Evolutionary conservation across 2,797 vertebrate species (phyloP).

Genomic region (Pseudopleuronectes americanus): DNA sequence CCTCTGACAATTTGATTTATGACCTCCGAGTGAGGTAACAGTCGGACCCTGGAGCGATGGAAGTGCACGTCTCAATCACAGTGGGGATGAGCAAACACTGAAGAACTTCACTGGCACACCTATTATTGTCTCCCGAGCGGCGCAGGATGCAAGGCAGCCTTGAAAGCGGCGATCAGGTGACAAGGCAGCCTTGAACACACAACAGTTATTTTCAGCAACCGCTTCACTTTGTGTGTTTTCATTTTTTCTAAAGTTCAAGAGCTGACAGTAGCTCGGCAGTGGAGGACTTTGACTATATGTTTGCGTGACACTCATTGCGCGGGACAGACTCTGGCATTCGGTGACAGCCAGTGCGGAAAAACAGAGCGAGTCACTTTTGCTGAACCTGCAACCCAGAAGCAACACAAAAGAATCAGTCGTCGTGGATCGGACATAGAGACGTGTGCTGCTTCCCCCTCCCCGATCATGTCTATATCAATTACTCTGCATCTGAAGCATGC

Average conservation of each 20-base stretch:
- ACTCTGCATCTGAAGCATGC: slow-evolving; percentile 56
- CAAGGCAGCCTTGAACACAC: slow-evolving; percentile 64
- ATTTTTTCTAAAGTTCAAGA: slow-evolving; percentile 50
- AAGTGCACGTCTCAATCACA: slow-evolving; percentile 58
- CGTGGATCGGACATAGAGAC: slow-evolving; percentile 54
- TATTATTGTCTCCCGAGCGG: slow-evolving; percentile 60
- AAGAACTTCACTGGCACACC: slow-evolving; percentile 56
- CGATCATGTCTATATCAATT: slow-evolving; percentile 73
- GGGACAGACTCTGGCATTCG: slow-evolving; percentile 63
- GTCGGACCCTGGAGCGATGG: slow-evolving; percentile 44
- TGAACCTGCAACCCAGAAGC: slow-evolving; percentile 72
- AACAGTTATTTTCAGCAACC: slow-evolving; percentile 78
- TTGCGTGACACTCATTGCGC: slow-evolving; percentile 64
- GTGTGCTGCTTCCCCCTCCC: slow-evolving; percentile 54
- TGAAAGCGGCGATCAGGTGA: slow-evolving; percentile 72
- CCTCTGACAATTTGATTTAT: slow-evolving; percentile 53
- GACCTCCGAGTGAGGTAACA: slow-evolving; percentile 30
- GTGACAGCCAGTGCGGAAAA: slow-evolving; percentile 69
- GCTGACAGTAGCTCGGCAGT: slow-evolving; percentile 65
- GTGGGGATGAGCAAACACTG: slow-evolving; percentile 55
- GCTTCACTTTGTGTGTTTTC: slow-evolving; percentile 66
- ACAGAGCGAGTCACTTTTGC: slow-evolving; percentile 59
- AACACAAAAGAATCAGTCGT: slow-evolving; percentile 58
- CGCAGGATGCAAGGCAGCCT: slow-evolving; percentile 46
- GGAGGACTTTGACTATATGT: slow-evolving; percentile 73